phyloP scores from a whole-genome alignment of 2,113 vertebrate genomes.

The Antigone vipio region DNA sequence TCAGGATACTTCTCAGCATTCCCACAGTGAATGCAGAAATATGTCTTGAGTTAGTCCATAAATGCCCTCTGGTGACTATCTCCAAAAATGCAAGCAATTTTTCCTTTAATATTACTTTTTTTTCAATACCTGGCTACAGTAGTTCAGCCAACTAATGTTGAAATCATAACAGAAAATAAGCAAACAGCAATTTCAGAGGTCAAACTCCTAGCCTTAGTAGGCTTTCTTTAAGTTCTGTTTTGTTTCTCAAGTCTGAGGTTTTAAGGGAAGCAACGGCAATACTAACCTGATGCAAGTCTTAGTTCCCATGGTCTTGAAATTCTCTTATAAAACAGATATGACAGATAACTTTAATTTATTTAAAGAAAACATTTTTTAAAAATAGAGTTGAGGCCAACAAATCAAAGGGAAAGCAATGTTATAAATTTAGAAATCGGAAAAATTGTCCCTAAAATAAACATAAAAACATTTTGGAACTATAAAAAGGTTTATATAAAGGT shows the following conservation, averaged over 20 bases:
- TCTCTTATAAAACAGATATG: neutral
- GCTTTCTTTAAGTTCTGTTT: neutral
- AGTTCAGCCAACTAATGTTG: neutral
- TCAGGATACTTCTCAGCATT: constrained; percentile 44
- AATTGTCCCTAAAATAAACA: neutral
- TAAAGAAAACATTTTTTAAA: neutral
- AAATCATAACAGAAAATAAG: neutral
- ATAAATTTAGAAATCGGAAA: neutral
- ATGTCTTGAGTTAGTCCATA: constrained; percentile 73
- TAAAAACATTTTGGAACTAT: neutral
- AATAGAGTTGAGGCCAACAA: neutral
- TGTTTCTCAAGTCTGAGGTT: neutral
- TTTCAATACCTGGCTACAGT: neutral
- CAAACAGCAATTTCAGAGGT: neutral
- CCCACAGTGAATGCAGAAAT: constrained; percentile 53
- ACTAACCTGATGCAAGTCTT: neutral
- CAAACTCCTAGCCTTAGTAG: neutral
- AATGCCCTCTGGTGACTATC: constrained; percentile 83
- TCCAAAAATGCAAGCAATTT: constrained; percentile 73
- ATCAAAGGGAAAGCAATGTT: neutral
- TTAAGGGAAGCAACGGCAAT: neutral
- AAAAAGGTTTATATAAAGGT: neutral
- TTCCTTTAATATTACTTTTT: neutral
- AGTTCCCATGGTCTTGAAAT: neutral
- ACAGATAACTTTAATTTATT: neutral